Conservation (phyloP, 2,113 vertebrate species). For the Ceyx margarethae region DNA sequence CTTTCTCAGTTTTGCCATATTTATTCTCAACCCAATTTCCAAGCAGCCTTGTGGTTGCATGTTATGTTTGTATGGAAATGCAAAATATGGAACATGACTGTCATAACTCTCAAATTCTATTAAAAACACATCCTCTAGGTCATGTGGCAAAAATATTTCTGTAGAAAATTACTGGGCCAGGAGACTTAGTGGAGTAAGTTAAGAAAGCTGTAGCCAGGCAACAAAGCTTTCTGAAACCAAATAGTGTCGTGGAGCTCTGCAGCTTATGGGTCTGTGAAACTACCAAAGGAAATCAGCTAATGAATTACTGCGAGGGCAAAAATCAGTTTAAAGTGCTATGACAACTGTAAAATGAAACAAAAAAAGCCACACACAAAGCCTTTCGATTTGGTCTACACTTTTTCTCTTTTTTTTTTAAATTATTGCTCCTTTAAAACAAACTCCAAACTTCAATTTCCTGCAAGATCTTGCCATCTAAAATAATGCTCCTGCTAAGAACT, state of each 20-base stretch:
- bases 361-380: constrained; percentile 23
- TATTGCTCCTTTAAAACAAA: constrained; percentile 11
- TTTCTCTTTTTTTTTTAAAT: not conserved
- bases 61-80: constrained; percentile 56
- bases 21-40: constrained; percentile 6
- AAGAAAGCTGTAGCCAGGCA: constrained; percentile 45
- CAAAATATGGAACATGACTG: constrained; percentile 31
- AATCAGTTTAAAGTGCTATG: not conserved
- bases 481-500: not conserved
- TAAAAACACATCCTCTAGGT: constrained; percentile 32
- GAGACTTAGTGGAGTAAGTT: constrained; percentile 4
- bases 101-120: constrained; percentile 14
- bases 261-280: constrained; percentile 36
- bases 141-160: constrained; percentile 29
- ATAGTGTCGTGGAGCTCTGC: not conserved
- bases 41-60: constrained; percentile 1
- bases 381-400: not conserved
- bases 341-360: not conserved
- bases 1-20: constrained; percentile 12
- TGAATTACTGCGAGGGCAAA: not conserved
- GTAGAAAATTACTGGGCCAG: constrained; percentile 40
- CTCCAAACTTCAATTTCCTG: constrained; percentile 29
- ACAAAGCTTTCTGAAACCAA: constrained; percentile 44
- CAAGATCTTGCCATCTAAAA: constrained; percentile 42
- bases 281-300: constrained; percentile 20